Conservation (phyloP, 2,888 invertebrate genomes). For the Drosophila macrothrix region DNA sequence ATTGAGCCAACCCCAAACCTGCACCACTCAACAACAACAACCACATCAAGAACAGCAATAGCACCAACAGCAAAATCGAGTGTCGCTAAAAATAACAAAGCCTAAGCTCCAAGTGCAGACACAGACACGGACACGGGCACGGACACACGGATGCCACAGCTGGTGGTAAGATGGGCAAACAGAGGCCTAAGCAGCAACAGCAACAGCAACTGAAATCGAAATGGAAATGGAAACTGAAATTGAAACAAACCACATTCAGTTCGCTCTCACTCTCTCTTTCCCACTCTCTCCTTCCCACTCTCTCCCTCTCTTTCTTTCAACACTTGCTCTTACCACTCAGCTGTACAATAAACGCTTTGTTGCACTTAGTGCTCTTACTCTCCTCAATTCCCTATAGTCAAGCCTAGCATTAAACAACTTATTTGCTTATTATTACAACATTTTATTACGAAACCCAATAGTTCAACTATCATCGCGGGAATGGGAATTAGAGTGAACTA, state of each 20-base stretch:
- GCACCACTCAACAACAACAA: conserved; percentile 2
- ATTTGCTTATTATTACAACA: not conserved
- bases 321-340: conserved; percentile 1
- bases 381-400: conserved; percentile 24
- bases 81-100: conserved; percentile 65
- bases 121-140: conserved; percentile 19
- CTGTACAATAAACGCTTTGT: not conserved
- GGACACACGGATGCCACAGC: conserved; percentile 34
- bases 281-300: not conserved
- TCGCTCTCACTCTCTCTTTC: not conserved
- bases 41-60: not conserved
- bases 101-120: conserved; percentile 62
- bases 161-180: conserved; percentile 45
- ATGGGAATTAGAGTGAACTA: not conserved
- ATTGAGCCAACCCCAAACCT: conserved; percentile 28
- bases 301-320: not conserved
- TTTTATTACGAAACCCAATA: not conserved
- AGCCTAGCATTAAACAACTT: not conserved
- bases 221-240: conserved; percentile 51
- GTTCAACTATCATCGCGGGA: too few relatives aligned
- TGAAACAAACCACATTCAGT: conserved; percentile 30
- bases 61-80: conserved; percentile 35
- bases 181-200: not conserved
- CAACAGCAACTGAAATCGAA: conserved; percentile 18
- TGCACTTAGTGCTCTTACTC: not conserved